A percentile compares a stretch with the other conserved stretches of the same genome.
Evolutionary conservation across 2,888 invertebrate genomes (phyloP).

Genomic region (Rhagium mordax): DNA sequence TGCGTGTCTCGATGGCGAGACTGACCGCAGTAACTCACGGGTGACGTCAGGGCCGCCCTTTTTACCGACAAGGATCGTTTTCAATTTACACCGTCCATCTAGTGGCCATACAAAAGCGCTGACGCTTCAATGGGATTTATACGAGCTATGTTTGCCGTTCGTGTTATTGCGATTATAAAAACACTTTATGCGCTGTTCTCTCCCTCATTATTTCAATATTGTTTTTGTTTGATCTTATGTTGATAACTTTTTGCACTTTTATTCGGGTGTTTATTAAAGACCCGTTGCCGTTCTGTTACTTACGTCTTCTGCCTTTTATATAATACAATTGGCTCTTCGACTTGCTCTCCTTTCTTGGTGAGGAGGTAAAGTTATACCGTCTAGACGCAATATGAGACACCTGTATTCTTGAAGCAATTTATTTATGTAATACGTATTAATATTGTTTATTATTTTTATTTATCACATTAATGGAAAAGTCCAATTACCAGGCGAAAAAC

Average conservation of each 20-base stretch:
- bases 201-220: conserved; percentile 56
- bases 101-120: conserved; percentile 56
- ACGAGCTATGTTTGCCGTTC: conserved; percentile 55
- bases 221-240: conserved; percentile 47
- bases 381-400: conserved; percentile 26
- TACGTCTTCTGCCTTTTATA: conserved; percentile 5
- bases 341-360: not conserved
- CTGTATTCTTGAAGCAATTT: conserved; percentile 4
- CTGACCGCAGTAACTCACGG: conserved; percentile 58
- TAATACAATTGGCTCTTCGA: conserved; percentile 12
- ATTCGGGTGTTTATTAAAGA: conserved; percentile 39
- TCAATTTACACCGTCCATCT: conserved; percentile 58
- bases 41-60: conserved; percentile 61
- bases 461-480: not conserved
- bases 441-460: conserved; percentile 12
- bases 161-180: conserved; percentile 59
- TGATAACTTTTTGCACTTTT: conserved; percentile 45
- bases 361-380: conserved; percentile 21
- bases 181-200: conserved; percentile 52
- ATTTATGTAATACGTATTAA: conserved; percentile 14
- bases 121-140: conserved; percentile 60
- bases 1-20: conserved; percentile 56
- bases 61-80: conserved; percentile 60
- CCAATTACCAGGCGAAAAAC: too few species aligned
- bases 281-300: not conserved